A percentile compares a stretch with the other conserved stretches of the same genome.
Conservation (phyloP, 2,888 invertebrate species). For the Villa cingulata region DNA sequence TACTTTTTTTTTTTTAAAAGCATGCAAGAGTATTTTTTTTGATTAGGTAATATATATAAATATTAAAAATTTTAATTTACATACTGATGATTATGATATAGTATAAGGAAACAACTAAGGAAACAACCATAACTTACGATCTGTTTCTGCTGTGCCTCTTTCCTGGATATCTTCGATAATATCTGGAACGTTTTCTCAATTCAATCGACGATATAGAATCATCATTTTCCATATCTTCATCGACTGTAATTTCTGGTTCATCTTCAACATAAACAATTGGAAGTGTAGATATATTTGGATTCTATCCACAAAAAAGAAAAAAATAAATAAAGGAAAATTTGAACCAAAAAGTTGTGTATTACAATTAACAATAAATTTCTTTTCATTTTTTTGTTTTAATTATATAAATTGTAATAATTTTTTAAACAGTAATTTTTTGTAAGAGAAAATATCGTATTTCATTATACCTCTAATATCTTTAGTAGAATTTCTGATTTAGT, state of each 20-base stretch:
- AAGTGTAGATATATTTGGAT: constrained; percentile 29
- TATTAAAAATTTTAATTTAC: too few relatives aligned
- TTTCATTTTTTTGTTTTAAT: too few relatives aligned
- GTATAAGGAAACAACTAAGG: too few relatives aligned
- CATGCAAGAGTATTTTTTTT: too few relatives aligned
- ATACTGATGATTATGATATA: too few relatives aligned
- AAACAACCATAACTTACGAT: constrained; percentile 22
- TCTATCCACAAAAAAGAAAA: constrained; percentile 17
- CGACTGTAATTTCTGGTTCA: constrained; percentile 10
- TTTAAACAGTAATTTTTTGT: too few relatives aligned
- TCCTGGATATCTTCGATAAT: constrained; percentile 49
- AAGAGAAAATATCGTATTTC: not conserved
- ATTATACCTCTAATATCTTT: constrained; percentile 32
- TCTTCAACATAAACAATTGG: constrained; percentile 33
- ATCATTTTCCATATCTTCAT: not conserved
- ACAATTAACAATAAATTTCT: not conserved
- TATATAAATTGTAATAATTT: too few relatives aligned
- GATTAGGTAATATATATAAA: too few relatives aligned
- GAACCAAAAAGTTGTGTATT: too few relatives aligned
- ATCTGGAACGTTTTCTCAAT: constrained; percentile 40
- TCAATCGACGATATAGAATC: constrained; percentile 12
- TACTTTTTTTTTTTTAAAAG: too few relatives aligned
- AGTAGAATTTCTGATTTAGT: constrained; percentile 32
- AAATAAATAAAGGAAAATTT: not conserved
- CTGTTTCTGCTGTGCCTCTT: constrained; percentile 43